Percentiles rank a stretch among this genome's conserved stretches.
Evolutionary conservation across 2,797 vertebrate species (phyloP).

Genomic region (Lagorchestes hirsutus): DNA sequence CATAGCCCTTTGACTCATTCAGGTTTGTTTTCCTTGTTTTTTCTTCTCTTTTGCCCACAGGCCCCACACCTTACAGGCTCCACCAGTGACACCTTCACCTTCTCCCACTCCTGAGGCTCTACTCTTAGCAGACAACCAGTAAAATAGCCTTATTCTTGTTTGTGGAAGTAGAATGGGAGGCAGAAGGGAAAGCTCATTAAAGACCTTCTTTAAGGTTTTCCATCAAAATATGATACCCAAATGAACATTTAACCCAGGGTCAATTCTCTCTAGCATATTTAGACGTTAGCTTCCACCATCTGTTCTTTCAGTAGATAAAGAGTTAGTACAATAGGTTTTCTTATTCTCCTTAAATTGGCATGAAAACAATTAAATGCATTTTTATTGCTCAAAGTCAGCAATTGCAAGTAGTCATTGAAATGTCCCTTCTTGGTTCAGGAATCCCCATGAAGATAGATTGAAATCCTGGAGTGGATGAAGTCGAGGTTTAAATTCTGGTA

Average conservation of each 20-base stretch:
- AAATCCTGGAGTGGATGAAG: not conserved
- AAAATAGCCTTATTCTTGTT: not conserved
- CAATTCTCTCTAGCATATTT: not conserved
- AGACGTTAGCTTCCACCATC: not conserved
- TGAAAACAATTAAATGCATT: not conserved
- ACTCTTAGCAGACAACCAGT: not conserved
- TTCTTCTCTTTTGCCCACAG: not conserved
- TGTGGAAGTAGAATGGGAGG: not conserved
- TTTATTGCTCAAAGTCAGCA: not conserved
- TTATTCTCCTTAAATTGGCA: not conserved
- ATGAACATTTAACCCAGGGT: not conserved
- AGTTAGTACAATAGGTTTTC: not conserved
- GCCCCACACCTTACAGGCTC: not conserved
- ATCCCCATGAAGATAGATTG: not conserved
- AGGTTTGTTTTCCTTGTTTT: constrained; percentile 37
- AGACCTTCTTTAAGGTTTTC: not conserved
- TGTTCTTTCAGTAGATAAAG: not conserved
- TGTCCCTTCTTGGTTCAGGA: not conserved
- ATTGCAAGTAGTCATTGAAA: not conserved
- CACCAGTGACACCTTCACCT: not conserved
- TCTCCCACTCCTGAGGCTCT: not conserved
- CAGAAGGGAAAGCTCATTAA: not conserved
- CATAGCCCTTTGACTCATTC: constrained; percentile 37
- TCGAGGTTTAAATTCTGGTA: not conserved
- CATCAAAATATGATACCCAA: not conserved